Conservation (phyloP, 2,888 invertebrate species). For the Corythucha ciliata region DNA sequence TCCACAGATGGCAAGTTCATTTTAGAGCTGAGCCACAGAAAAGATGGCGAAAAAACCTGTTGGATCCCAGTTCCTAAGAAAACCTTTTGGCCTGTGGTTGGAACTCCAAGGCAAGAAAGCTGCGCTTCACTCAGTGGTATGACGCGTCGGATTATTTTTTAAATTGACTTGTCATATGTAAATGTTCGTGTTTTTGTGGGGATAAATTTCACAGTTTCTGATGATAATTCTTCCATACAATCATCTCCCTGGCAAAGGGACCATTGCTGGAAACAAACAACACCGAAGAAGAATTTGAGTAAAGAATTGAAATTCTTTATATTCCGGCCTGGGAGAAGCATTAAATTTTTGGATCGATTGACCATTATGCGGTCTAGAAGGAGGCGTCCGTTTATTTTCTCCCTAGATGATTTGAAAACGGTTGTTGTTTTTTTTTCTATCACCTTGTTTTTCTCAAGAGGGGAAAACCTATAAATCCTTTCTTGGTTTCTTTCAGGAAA, state of each 20-base stretch:
- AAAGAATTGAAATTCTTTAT: constrained; percentile 64
- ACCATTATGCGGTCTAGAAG: no score
- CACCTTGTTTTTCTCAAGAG: background rate
- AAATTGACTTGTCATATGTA: background rate
- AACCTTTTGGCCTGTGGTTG: constrained; percentile 74
- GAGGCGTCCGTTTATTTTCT: no score
- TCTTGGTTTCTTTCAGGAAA: constrained; percentile 20
- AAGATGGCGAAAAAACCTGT: constrained; percentile 69
- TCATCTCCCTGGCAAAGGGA: constrained; percentile 86
- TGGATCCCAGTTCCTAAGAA: constrained; percentile 86
- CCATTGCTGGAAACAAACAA: constrained; percentile 78
- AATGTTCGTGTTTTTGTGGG: constrained; percentile 8
- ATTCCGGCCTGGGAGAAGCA: constrained; percentile 48
- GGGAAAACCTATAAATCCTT: background rate
- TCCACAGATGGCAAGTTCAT: constrained; percentile 80
- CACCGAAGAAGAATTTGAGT: constrained; percentile 63
- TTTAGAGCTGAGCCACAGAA: constrained; percentile 66
- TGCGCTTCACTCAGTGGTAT: constrained; percentile 70
- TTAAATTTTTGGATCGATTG: no score
- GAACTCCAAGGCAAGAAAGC: constrained; percentile 61
- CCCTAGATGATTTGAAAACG: background rate
- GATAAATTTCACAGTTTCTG: constrained; percentile 53
- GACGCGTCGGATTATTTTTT: no score
- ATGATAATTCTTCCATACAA: constrained; percentile 82
- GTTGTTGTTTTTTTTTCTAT: constrained; percentile 8